phyloP scores from a whole-genome alignment of 2,113 vertebrate species.

The Anguilla rostrata region DNA sequence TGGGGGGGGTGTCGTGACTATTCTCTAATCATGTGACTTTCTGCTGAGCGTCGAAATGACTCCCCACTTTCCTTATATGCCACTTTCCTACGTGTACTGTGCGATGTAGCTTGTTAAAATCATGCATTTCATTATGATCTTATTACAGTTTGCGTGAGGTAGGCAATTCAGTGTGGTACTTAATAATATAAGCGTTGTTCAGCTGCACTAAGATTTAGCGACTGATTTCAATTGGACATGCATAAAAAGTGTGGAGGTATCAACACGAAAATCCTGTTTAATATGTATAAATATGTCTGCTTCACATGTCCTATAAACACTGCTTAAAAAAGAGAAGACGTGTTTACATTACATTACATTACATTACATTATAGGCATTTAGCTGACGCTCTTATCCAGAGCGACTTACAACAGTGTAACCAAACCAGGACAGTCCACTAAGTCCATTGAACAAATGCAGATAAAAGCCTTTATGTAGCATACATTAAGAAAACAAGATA shows the following conservation, averaged over 20 bases:
- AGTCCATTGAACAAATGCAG: no score
- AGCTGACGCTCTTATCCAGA: no score
- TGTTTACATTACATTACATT: no score
- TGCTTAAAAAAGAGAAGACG: neutral
- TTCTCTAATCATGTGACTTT: neutral
- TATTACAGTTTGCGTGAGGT: neutral
- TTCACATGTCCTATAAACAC: no score
- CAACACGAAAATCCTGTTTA: neutral
- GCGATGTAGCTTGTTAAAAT: neutral
- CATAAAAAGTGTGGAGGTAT: neutral
- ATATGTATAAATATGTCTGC: neutral
- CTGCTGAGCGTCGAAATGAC: neutral
- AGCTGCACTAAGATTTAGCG: neutral
- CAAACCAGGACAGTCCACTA: no score
- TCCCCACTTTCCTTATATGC: neutral
- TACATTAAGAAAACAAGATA: no score
- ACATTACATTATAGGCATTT: no score
- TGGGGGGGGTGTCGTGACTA: neutral
- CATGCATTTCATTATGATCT: neutral
- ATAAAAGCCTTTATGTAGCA: no score
- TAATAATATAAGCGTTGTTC: neutral
- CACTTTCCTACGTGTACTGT: neutral
- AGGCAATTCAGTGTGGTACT: neutral
- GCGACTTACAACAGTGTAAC: no score
- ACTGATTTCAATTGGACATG: neutral